Base-by-base conservation (phyloP, 2,888 invertebrate species). In the Hymenopus coronatus region DNA sequence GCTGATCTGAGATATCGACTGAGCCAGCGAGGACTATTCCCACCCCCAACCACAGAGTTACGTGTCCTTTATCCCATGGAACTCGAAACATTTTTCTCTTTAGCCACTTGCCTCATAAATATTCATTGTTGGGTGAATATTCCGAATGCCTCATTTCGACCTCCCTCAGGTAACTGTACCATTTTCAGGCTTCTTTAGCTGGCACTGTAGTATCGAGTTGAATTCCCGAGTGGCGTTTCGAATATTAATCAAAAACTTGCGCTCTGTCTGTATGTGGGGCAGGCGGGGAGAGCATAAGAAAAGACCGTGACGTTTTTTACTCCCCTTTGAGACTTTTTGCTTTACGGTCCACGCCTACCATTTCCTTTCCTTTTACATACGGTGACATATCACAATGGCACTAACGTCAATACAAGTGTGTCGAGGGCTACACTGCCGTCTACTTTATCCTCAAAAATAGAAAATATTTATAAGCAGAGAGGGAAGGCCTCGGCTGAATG, bases 41-140 rank as follows among this genome's bases (percentile, higher is more conserved):
- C 20, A 70, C 54, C 25, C 54, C 20, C 54, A 4, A 25, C 54
- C 54, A 70, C 54, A 70, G 20, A 70, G 54, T 70, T 70, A 70
- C 54, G 54, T 70, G 54, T 70, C 54, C 54, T 70, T 70, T 70
- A 70, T 70, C 54, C 54, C 54, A 70, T 70, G 54, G 25, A 70
- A 70, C 54, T 70, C 54, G 54, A 70, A 70, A 70, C 54, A 70
- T 84, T 84, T 33, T 40, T 33, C 33, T 84, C 84, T 14, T 28
- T 84, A 33, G 28, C 28, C 40, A 25, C 33, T 20, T 84, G 3
- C 84, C 25, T 84, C 87, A 87, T 89, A 89, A 89, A 89, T 89
- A 89, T 89, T 89, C 89, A 89, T 87, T 87, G 87, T 89, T 89
- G 86, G 86, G 54, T 70, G 89, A 89, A 89, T 89, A 86, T 87